phyloP scores from a whole-genome alignment of 2,888 invertebrate genomes.

The Rapana venosa region DNA sequence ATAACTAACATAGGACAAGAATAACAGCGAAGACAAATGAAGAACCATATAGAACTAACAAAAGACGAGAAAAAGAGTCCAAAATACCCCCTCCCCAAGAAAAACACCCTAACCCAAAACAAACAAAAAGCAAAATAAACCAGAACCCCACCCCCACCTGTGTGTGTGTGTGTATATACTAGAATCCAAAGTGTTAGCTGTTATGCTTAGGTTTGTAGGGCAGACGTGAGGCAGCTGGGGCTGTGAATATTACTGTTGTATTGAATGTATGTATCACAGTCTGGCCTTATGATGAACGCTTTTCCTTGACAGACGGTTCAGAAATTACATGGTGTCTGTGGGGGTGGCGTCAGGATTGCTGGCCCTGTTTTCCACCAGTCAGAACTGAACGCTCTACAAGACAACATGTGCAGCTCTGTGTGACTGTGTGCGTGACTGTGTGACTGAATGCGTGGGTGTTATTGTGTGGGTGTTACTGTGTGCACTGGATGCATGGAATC shows the following conservation, averaged over 20 bases:
- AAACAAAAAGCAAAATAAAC: too few species aligned
- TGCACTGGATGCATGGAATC: too few species aligned
- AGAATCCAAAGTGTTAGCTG: not conserved
- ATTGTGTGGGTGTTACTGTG: not conserved
- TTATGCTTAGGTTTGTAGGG: not conserved
- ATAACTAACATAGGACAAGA: too few species aligned
- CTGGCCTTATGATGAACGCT: not conserved
- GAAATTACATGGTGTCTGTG: conserved; percentile 94
- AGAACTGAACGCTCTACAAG: conserved; percentile 52
- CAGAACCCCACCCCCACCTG: too few species aligned
- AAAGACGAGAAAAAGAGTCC: too few species aligned
- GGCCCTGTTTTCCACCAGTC: conserved; percentile 94
- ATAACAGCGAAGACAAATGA: too few species aligned
- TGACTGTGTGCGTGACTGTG: not conserved
- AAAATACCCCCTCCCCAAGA: too few species aligned
- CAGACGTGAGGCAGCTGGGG: not conserved
- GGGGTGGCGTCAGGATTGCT: conserved; percentile 92
- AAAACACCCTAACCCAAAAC: too few species aligned
- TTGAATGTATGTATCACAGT: not conserved
- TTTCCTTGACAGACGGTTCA: conserved; percentile 61
- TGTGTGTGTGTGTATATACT: too few species aligned
- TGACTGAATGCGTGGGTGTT: too few species aligned
- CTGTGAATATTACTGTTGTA: not conserved
- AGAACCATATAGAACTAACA: too few species aligned
- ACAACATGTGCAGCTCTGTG: not conserved